These are phyloP conservation scores for Andrena haemorrhoa DNA, from an alignment of 2,888 invertebrate genomes.

Conservation along the genomic window DNA sequence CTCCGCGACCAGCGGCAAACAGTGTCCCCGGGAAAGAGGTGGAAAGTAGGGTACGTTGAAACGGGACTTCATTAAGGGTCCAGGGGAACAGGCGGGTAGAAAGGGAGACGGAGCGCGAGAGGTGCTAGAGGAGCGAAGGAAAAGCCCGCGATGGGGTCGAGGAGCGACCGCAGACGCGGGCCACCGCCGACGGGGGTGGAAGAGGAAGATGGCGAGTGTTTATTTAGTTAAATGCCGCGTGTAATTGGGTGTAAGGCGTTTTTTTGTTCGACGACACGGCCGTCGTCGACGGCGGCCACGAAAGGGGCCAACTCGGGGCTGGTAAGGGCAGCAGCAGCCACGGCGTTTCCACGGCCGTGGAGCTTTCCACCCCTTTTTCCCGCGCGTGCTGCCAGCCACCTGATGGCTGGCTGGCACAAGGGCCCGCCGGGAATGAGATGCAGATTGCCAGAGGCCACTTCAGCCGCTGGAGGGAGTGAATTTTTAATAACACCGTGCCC, in stretches of 20 bases:
- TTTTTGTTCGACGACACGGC: conserved; percentile 59
- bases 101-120: conserved; percentile 5
- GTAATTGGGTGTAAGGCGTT: conserved; percentile 76
- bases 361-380: conserved; percentile 69
- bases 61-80: conserved; percentile 47
- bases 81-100: background rate
- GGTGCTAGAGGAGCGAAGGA: background rate
- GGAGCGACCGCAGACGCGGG: conserved; percentile 6
- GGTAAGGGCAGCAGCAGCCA: conserved; percentile 32
- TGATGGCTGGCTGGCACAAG: conserved; percentile 73
- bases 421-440: conserved; percentile 84
- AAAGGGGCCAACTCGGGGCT: conserved; percentile 44
- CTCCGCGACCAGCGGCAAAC: conserved; percentile 18
- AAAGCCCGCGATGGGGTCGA: background rate
- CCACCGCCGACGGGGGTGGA: background rate
- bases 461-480: conserved; percentile 82
- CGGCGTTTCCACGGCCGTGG: conserved; percentile 51
- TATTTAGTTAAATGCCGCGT: conserved; percentile 77
- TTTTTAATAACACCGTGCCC: conserved; percentile 84
- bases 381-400: conserved; percentile 73
- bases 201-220: conserved; percentile 60
- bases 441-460: conserved; percentile 85
- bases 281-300: conserved; percentile 29
- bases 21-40: conserved; percentile 9
- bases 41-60: conserved; percentile 38